Percentiles rank a stretch among this genome's conserved stretches.
These are phyloP conservation scores for Callocephalon fimbriatum DNA, from an alignment of 2,113 vertebrate genomes.

Conservation along the genomic window DNA sequence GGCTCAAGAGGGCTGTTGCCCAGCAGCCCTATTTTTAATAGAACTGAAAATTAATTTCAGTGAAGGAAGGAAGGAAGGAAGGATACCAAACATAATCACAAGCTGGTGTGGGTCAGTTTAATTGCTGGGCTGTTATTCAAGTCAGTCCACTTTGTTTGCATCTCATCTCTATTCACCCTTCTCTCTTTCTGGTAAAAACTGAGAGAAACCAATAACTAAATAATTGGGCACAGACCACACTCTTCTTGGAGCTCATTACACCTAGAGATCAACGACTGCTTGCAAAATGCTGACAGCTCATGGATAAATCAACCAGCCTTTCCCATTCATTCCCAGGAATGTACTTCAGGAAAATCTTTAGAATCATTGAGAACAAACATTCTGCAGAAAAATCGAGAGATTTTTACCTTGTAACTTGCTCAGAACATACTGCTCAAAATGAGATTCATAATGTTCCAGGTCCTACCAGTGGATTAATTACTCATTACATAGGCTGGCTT, in stretches of 20 bases:
- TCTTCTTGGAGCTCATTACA: not conserved
- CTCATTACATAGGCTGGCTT: not conserved
- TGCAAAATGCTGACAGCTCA: not conserved
- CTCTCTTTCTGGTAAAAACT: not conserved
- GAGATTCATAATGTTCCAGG: not conserved
- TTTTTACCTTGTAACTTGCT: not conserved
- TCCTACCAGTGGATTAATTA: conserved; percentile 17
- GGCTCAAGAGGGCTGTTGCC: not conserved
- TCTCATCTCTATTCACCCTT: not conserved
- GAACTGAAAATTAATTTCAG: not conserved
- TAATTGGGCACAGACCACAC: not conserved
- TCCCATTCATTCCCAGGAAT: not conserved
- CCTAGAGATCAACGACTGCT: not conserved
- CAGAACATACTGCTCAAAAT: not conserved
- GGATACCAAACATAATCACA: not conserved
- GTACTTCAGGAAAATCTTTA: not conserved
- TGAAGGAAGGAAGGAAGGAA: not conserved
- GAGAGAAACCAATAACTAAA: not conserved
- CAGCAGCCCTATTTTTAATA: not conserved
- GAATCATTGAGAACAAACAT: not conserved
- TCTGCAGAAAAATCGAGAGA: not conserved
- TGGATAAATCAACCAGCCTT: not conserved
- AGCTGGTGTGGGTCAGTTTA: not conserved
- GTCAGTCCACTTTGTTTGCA: not conserved
- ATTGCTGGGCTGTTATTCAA: not conserved